phyloP scores from a whole-genome alignment of 2,797 vertebrate genomes.

The Allenopithecus nigroviridis region DNA sequence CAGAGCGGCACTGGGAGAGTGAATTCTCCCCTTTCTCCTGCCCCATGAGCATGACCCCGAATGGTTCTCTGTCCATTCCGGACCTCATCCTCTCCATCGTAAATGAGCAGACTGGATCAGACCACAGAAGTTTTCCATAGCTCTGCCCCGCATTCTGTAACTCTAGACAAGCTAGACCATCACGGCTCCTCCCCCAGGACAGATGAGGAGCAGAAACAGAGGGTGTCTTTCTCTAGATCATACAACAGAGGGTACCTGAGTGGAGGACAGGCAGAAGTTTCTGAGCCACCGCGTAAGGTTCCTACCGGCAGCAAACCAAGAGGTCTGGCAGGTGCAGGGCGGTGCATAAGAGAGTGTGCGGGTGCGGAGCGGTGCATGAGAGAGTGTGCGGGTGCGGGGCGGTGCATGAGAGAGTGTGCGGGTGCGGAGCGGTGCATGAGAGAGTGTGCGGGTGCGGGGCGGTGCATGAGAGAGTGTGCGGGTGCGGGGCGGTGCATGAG shows the following conservation, averaged over 20 bases:
- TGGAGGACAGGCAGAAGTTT: not conserved
- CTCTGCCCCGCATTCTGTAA: not conserved
- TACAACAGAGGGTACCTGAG: not conserved
- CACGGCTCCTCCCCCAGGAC: too few relatives aligned
- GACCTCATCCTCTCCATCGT: too few relatives aligned
- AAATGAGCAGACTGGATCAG: too few relatives aligned
- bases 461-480: too few relatives aligned
- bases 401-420: too few relatives aligned
- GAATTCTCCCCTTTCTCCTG: not conserved
- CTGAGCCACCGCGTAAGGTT: not conserved
- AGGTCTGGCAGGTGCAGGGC: not conserved
- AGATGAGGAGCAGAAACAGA: not conserved
- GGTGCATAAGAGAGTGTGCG: not conserved
- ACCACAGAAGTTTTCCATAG: not conserved
- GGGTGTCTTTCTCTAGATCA: not conserved
- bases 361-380: rapidly evolving
- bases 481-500: too few relatives aligned
- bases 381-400: too few relatives aligned
- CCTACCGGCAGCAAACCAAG: not conserved
- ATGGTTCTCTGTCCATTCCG: too few relatives aligned
- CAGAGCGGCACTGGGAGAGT: not conserved
- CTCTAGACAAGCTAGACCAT: not conserved
- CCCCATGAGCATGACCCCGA: rapidly evolving
- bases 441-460: rapidly evolving
- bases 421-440: rapidly evolving